Base-by-base conservation (phyloP, 1,140 invertebrate species). In the Drosophila trapezifrons region DNA sequence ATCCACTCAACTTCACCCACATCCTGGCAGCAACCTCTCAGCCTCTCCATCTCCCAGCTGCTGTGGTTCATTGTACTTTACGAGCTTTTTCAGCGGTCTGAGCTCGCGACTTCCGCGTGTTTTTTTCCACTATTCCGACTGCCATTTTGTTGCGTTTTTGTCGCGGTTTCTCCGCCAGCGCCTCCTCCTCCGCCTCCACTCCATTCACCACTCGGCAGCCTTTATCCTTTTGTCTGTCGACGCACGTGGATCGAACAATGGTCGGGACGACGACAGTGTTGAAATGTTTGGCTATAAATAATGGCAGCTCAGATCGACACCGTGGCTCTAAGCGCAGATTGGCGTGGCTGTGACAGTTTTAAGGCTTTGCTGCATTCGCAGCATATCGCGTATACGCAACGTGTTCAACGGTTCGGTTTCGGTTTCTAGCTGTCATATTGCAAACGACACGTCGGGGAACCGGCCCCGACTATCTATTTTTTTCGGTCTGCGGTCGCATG, bases 271-370 rank as follows among this genome's bases (percentile, higher is more conserved):
- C 37, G 63, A 27, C 58, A 40, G 55, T 47, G 84, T 45, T 82
- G 80, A 89, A 89, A 89, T 89, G 77, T 84, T 84, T 89, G 85
- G 62, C 69, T 66, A 84, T 89, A 89, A 89, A 89, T 89, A 78
- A 89, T 83, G 80, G 66, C 58, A 64, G 42, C 72, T 43, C 66
- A 67, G 73, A 77, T 77, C 66, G 51, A 45, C 51, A 38, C 59
- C 20, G 32, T 10, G 43, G 25, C 43, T 49, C 42, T 49, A 71
- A 72, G 52, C 42, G 17, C 65, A 77, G 76, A 78, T 78, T 78
- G 76, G 43, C 74, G 47, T 63, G 56, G 22, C 17, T 70, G 29
- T 51, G 47, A 54, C 57, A 56, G 57, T 38, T 78, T 59, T 57
- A 62, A 60, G 76, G 60, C 63, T 22, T 69, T 37, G 40, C 60